Evolutionary conservation across 2,888 invertebrate species (phyloP).

Genomic region (Xestobium rufovillosum): DNA sequence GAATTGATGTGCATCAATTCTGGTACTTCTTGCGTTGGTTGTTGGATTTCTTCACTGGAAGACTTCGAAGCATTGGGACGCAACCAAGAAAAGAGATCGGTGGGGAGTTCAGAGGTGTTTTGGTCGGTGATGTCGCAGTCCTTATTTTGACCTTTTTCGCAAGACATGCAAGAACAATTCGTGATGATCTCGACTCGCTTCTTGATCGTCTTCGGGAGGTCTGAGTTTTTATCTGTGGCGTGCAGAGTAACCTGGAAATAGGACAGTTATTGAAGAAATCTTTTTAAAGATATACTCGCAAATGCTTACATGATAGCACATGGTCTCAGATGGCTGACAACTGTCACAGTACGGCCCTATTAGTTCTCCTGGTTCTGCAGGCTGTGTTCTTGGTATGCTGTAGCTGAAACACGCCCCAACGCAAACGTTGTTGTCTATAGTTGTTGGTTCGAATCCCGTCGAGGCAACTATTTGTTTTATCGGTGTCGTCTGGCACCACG

Average conservation of each 20-base stretch:
- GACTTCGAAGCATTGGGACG: constrained; percentile 23
- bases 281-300: not conserved
- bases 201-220: constrained; percentile 46
- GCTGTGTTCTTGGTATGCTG: constrained; percentile 59
- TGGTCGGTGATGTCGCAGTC: constrained; percentile 45
- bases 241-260: constrained; percentile 48
- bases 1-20: constrained; percentile 27
- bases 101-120: constrained; percentile 43
- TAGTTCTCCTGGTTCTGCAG: constrained; percentile 58
- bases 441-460: constrained; percentile 55
- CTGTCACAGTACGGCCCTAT: constrained; percentile 62
- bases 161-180: constrained; percentile 58
- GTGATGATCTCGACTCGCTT: constrained; percentile 59
- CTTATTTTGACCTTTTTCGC: constrained; percentile 45
- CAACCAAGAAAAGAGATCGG: constrained; percentile 33
- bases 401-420: constrained; percentile 66
- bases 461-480: constrained; percentile 62
- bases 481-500: constrained; percentile 62
- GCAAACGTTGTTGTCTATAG: constrained; percentile 63
- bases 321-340: constrained; percentile 56
- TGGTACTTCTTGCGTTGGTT: constrained; percentile 33
- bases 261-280: not conserved
- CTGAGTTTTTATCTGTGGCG: constrained; percentile 49
- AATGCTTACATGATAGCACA: constrained; percentile 55
- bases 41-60: constrained; percentile 31